Conservation (phyloP, 2,888 invertebrate species). For the Eupithecia exiguata region DNA sequence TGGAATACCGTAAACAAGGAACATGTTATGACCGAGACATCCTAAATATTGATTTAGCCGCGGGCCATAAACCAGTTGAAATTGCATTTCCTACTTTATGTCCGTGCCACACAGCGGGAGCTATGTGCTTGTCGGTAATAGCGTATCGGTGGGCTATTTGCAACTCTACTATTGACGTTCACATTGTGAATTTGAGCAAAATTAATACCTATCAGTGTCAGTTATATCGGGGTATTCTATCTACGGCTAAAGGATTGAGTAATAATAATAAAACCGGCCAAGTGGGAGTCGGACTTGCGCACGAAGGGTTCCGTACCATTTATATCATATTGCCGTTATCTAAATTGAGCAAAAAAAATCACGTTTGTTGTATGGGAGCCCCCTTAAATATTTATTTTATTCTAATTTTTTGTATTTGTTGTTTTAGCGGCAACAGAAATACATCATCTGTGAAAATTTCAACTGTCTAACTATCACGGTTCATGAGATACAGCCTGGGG, state of each 20-base stretch:
- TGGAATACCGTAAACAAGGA: slow-evolving; percentile 20
- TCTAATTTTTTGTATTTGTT: too few relatives aligned
- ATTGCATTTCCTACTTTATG: slow-evolving; percentile 33
- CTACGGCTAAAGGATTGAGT: neutral
- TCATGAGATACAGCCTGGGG: too few relatives aligned
- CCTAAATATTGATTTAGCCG: slow-evolving; percentile 36
- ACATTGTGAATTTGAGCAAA: neutral
- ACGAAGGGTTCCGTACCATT: too few relatives aligned
- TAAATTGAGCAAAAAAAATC: too few relatives aligned
- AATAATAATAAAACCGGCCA: too few relatives aligned
- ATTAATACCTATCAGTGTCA: neutral
- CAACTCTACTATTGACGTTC: neutral
- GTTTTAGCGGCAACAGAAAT: too few relatives aligned
- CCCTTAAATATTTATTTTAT: too few relatives aligned
- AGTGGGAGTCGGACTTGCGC: too few relatives aligned
- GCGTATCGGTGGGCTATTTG: slow-evolving; percentile 1
- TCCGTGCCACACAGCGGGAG: slow-evolving; percentile 26
- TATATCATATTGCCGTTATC: too few relatives aligned
- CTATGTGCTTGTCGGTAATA: slow-evolving; percentile 7
- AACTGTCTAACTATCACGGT: too few relatives aligned
- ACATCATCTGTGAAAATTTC: too few relatives aligned
- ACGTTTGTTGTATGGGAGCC: too few relatives aligned
- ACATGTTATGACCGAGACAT: slow-evolving; percentile 30
- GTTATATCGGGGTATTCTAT: neutral
- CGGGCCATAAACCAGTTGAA: slow-evolving; percentile 34